Base-by-base conservation (phyloP, 2,888 invertebrate genomes). In the Tupiocoris notatus region DNA sequence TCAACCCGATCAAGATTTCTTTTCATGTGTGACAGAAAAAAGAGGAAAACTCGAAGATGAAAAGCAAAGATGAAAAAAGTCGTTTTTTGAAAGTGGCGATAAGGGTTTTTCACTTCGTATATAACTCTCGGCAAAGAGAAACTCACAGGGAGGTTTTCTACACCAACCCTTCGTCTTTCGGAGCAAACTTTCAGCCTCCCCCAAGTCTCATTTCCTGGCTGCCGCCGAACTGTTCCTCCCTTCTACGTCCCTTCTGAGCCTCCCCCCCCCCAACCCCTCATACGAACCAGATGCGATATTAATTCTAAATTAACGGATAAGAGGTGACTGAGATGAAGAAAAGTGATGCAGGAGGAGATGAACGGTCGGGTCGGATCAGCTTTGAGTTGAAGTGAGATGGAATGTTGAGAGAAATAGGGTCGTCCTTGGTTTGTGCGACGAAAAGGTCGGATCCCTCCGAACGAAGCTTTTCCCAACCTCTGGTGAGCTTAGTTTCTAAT, bases 281-380 rank as follows among this genome's bases (percentile, higher is more conserved):
- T 56, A 18, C 58, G 74, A 22, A 84, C 87, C 88, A 88, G 88
- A 88, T 88, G 87, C 88, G 88, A 88, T 89, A 89, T 89, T 89
- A 89, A 79, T 79, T 77, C 77, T 79, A 79, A 79, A 79, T 77
- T 79, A 78, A 76, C 77, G 79, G 78, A 79, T 78, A 78, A 77
- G 78, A 73, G 59, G 71, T 59, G 25, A n/a, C 65, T 21, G 39
- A 17, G 65, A 6, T n/a, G n/a, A n/a, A 12, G 54, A 12, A 12
- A 12, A 12, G 54, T 54, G 54, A 9, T 54, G 12, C 6, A 39
- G 39, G 12, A 39, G 12, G 39, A 39, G 39, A 39, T 12, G 39
- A 39, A 39, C 39, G 39, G 6, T 7, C 39, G 3, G n/a, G n/a
- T n/a, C n/a, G n/a, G n/a, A n/a, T n/a, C n/a, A n/a, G n/a, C n/a